A percentile compares a stretch with the other conserved stretches of the same genome.
Evolutionary conservation across 2,888 invertebrate species (phyloP).

Genomic region (Morpho achilles): DNA sequence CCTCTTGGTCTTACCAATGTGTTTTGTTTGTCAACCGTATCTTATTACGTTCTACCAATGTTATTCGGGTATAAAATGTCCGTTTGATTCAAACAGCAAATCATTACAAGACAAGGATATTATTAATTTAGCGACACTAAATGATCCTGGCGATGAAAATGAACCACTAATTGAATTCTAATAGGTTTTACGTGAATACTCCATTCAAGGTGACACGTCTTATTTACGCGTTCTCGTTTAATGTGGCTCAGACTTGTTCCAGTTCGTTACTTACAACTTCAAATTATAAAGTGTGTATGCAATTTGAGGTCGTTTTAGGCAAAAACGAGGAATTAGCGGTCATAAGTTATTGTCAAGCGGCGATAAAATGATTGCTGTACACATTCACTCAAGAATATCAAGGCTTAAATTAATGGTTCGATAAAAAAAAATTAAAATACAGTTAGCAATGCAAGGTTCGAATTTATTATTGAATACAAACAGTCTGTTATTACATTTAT

Average conservation of each 20-base stretch:
- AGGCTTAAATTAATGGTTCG: slow-evolving; percentile 6
- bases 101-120: no score
- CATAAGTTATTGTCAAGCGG: slow-evolving; percentile 7
- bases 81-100: no score
- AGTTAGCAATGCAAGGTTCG: slow-evolving; percentile 1
- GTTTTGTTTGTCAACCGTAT: no score
- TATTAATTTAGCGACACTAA: no score
- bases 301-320: slow-evolving; percentile 17
- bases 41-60: no score
- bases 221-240: slow-evolving; percentile 15
- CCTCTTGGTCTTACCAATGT: no score
- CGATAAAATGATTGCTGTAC: slow-evolving; percentile 5
- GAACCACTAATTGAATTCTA: slow-evolving; percentile 1
- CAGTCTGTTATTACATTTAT: no score
- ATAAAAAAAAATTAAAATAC: slow-evolving; percentile 2
- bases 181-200: slow-evolving; percentile 1
- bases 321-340: slow-evolving; percentile 14
- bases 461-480: neutral
- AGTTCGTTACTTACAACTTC: slow-evolving; percentile 8
- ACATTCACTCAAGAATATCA: slow-evolving; percentile 11
- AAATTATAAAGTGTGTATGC: slow-evolving; percentile 16
- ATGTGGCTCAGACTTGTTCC: slow-evolving; percentile 19
- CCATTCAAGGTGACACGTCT: slow-evolving; percentile 12
- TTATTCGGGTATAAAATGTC: no score
- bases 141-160: neutral